phyloP scores from a whole-genome alignment of 2,113 vertebrate species.

The Brachirus orientalis region DNA sequence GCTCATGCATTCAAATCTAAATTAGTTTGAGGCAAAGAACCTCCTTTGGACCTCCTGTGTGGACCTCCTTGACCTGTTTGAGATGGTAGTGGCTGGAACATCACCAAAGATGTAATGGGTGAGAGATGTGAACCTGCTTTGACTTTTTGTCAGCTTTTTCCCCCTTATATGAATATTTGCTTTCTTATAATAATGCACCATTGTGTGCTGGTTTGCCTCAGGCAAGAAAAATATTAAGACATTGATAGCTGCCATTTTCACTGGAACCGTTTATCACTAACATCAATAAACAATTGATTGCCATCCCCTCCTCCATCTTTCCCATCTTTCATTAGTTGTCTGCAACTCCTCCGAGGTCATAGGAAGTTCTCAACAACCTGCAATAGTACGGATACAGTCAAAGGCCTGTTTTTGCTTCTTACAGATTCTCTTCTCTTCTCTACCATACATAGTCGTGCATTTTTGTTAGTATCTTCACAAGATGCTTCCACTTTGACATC shows the following conservation, averaged over 20 bases:
- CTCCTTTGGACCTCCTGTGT: too few species aligned
- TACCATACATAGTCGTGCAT: slow-evolving; percentile 34
- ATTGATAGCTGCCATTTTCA: background rate
- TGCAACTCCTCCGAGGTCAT: slow-evolving; percentile 13
- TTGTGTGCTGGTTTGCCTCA: background rate
- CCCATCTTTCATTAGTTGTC: background rate
- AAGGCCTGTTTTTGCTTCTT: slow-evolving; percentile 28
- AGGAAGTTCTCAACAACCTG: slow-evolving; percentile 1
- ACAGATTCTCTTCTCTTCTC: slow-evolving; percentile 13
- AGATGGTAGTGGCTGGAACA: background rate
- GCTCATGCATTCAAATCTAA: background rate
- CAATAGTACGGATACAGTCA: slow-evolving; percentile 8
- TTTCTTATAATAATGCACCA: background rate
- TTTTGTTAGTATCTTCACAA: slow-evolving; percentile 53
- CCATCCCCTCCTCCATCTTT: slow-evolving; percentile 5
- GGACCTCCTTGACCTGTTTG: background rate
- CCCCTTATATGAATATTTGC: background rate
- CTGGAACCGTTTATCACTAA: background rate
- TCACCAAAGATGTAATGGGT: background rate
- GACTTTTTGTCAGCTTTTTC: background rate
- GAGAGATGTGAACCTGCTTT: background rate
- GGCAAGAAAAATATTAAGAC: background rate
- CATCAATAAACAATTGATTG: background rate
- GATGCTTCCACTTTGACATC: slow-evolving; percentile 41
- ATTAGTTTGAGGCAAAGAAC: background rate